A percentile compares a stretch with the other conserved stretches of the same genome.
phyloP scores from a whole-genome alignment of 2,797 vertebrate genomes.

The Galaxias olidus region DNA sequence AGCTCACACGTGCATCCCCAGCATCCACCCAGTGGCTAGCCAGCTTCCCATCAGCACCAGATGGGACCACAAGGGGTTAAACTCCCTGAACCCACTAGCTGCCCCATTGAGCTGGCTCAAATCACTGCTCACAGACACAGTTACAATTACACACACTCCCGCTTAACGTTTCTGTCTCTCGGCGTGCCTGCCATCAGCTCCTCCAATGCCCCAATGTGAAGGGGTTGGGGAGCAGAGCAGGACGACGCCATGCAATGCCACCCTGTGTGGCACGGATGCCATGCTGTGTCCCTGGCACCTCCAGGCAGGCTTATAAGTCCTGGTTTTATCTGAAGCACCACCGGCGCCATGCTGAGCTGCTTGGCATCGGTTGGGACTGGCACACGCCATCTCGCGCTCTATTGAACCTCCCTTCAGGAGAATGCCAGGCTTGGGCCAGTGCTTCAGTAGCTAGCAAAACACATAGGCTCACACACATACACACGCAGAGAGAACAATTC shows the following conservation, averaged over 20 bases:
- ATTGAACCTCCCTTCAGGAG: constrained; percentile 30
- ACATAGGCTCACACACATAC: constrained; percentile 1
- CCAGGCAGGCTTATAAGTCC: constrained; percentile 29
- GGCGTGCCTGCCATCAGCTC: background rate
- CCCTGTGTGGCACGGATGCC: constrained; percentile 51
- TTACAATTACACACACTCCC: too few species aligned
- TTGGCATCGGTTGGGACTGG: constrained; percentile 38
- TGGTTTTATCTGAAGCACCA: constrained; percentile 54
- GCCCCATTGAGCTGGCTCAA: constrained; percentile 48
- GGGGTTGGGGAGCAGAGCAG: constrained; percentile 37
- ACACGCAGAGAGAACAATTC: background rate
- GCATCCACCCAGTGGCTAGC: constrained; percentile 24
- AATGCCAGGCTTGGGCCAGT: constrained; percentile 10
- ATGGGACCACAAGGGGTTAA: constrained; percentile 57
- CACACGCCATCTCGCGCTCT: constrained; percentile 42
- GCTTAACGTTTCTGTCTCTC: constrained; percentile 21
- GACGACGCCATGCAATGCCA: constrained; percentile 45
- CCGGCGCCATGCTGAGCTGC: constrained; percentile 28
- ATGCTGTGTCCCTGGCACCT: constrained; percentile 46
- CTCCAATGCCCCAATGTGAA: constrained; percentile 29
- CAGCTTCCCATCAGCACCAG: constrained; percentile 33
- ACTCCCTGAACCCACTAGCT: constrained; percentile 41
- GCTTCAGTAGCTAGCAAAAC: constrained; percentile 18
- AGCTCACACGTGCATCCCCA: constrained; percentile 31
- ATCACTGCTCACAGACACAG: background rate